A percentile compares a stretch with the other conserved stretches of the same genome.
Conservation (phyloP, 2,797 vertebrate genomes). For the Sciaenops ocellatus region DNA sequence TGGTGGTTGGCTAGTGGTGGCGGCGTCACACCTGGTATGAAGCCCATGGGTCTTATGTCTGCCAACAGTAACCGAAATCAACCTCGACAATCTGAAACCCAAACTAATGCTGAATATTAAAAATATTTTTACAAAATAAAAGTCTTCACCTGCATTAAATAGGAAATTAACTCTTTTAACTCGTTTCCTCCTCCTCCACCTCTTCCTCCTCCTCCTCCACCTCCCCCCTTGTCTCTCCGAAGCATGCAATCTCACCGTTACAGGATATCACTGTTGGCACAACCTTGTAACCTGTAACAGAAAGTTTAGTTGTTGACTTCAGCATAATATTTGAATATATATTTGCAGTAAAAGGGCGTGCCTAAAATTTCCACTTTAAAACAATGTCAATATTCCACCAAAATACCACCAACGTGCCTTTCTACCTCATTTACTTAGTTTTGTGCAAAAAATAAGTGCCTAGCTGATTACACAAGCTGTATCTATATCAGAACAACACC, state of each 20-base stretch:
- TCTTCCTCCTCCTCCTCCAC: no score
- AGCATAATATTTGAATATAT: not conserved
- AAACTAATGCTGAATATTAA: slow-evolving; percentile 43
- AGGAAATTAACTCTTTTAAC: not conserved
- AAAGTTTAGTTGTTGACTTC: not conserved
- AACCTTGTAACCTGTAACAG: not conserved
- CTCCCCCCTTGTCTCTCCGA: not conserved
- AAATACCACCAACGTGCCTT: not conserved
- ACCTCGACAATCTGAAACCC: slow-evolving; percentile 44
- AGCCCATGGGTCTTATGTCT: slow-evolving; percentile 57
- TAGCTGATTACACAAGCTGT: not conserved
- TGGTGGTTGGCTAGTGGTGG: slow-evolving; percentile 68
- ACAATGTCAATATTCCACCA: not conserved
- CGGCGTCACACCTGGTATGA: slow-evolving; percentile 61
- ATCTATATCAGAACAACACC: not conserved
- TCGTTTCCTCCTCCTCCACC: not conserved
- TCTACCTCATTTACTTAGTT: not conserved
- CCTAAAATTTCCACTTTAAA: not conserved
- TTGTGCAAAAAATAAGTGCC: not conserved
- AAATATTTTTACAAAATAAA: not conserved
- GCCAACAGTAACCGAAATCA: slow-evolving; percentile 62
- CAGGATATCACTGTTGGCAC: not conserved
- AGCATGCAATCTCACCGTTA: not conserved
- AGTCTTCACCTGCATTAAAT: not conserved
- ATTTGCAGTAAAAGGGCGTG: not conserved